Conservation (phyloP, 2,797 vertebrate species). For the Crenichthys baileyi region DNA sequence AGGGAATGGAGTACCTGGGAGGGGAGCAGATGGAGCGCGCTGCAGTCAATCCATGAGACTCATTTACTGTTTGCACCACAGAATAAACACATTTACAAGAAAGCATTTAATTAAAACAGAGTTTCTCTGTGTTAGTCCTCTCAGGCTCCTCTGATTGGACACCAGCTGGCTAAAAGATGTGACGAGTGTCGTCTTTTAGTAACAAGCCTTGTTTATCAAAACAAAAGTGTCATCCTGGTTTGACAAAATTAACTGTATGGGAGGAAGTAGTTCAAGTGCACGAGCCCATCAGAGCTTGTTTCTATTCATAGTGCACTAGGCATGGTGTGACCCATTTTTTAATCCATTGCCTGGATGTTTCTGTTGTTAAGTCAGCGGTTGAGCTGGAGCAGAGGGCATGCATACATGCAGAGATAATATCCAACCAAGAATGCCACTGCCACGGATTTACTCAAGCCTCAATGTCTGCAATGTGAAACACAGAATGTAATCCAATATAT, state of each 20-base stretch:
- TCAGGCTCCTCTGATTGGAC: slow-evolving; percentile 1
- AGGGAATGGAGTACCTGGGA: slow-evolving; percentile 94
- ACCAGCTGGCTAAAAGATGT: slow-evolving; percentile 1
- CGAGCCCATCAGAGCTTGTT: slow-evolving; percentile 27
- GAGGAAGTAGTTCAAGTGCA: slow-evolving; percentile 60
- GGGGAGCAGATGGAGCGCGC: slow-evolving; percentile 50
- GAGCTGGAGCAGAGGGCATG: slow-evolving; percentile 17
- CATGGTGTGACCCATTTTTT: slow-evolving; percentile 69
- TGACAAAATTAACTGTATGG: slow-evolving; percentile 64
- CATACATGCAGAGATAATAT: slow-evolving; percentile 33
- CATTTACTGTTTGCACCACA: slow-evolving; percentile 5
- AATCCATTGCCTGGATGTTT: slow-evolving; percentile 67
- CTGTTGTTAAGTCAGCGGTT: slow-evolving; percentile 53
- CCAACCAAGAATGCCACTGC: slow-evolving; percentile 43
- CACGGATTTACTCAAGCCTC: slow-evolving; percentile 38
- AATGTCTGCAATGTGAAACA: slow-evolving; percentile 22
- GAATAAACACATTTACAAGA: background rate
- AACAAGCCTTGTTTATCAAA: slow-evolving; percentile 29
- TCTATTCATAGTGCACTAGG: slow-evolving; percentile 69
- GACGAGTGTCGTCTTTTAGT: background rate
- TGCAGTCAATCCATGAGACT: slow-evolving; percentile 34
- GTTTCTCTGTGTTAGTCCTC: background rate
- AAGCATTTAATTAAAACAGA: background rate
- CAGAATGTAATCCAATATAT: slow-evolving; percentile 31
- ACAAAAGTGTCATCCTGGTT: slow-evolving; percentile 28